Conservation (phyloP, 2,888 invertebrate species). For the Calameuta filiformis region DNA sequence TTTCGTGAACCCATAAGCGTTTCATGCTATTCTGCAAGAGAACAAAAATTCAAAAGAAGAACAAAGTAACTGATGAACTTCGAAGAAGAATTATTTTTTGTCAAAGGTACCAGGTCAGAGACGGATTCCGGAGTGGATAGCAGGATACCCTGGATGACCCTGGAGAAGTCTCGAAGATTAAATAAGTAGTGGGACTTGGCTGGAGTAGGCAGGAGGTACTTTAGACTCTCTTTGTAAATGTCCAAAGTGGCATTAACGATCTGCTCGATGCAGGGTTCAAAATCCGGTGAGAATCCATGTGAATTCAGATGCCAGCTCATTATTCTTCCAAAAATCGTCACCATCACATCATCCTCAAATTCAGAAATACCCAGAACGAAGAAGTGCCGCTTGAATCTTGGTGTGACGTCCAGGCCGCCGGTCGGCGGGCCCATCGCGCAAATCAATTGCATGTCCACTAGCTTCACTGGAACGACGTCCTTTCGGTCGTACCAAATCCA, state of each 20-base stretch:
- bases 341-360: constrained; percentile 86
- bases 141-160: constrained; percentile 91
- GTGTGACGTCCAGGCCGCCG: constrained; percentile 85
- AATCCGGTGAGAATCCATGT: constrained; percentile 90
- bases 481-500: constrained; percentile 90
- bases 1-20: constrained; percentile 94
- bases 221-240: constrained; percentile 84
- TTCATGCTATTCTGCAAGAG: constrained; percentile 81
- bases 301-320: constrained; percentile 93
- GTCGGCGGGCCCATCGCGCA: constrained; percentile 90
- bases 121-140: constrained; percentile 90
- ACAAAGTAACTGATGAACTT: background rate
- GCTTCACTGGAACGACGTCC: constrained; percentile 79
- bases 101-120: constrained; percentile 64
- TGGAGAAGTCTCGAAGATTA: constrained; percentile 91
- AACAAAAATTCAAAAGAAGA: background rate
- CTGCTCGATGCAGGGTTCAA: constrained; percentile 86
- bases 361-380: constrained; percentile 88
- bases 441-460: constrained; percentile 88
- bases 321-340: constrained; percentile 87
- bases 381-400: constrained; percentile 82
- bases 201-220: constrained; percentile 88
- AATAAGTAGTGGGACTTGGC: constrained; percentile 95
- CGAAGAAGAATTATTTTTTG: background rate
- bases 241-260: constrained; percentile 87